These are phyloP conservation scores for Odontocolon sp. DNA, from an alignment of 2,888 invertebrate species.

Conservation along the genomic window DNA sequence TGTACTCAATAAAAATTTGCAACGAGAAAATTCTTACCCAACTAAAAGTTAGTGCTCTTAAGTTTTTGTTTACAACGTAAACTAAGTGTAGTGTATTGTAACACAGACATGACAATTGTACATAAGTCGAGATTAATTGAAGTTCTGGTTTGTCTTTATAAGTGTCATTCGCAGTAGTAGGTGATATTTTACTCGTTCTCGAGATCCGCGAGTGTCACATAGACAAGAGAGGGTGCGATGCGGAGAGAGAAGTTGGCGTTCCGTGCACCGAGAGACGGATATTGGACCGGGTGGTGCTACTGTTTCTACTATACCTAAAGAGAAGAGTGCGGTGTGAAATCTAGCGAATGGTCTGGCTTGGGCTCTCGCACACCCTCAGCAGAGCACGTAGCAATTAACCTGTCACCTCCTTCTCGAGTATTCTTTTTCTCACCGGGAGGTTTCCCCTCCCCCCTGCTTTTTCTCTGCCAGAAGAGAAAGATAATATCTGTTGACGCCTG, in stretches of 20 bases:
- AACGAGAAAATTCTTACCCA: no score
- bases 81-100: neutral
- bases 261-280: conserved; percentile 2
- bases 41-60: neutral
- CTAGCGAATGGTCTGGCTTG: conserved; percentile 23
- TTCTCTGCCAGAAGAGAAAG: neutral
- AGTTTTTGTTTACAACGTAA: neutral
- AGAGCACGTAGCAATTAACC: conserved; percentile 60
- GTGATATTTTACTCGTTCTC: conserved; percentile 22
- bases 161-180: conserved; percentile 27
- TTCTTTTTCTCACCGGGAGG: conserved; percentile 16
- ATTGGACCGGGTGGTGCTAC: conserved; percentile 5
- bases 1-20: no score
- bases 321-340: conserved; percentile 37
- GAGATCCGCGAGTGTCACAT: conserved; percentile 27
- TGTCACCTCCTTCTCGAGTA: conserved; percentile 53
- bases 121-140: conserved; percentile 26
- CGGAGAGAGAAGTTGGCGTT: neutral
- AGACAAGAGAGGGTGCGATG: neutral
- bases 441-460: conserved; percentile 5
- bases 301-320: conserved; percentile 9
- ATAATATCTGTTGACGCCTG: conserved; percentile 31
- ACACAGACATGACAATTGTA: neutral
- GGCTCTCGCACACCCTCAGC: neutral
- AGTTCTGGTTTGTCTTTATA: conserved; percentile 18